These are phyloP conservation scores for Astropecten irregularis DNA, from an alignment of 53 echinoderm and acorn worm genomes.

Conservation along the genomic window DNA sequence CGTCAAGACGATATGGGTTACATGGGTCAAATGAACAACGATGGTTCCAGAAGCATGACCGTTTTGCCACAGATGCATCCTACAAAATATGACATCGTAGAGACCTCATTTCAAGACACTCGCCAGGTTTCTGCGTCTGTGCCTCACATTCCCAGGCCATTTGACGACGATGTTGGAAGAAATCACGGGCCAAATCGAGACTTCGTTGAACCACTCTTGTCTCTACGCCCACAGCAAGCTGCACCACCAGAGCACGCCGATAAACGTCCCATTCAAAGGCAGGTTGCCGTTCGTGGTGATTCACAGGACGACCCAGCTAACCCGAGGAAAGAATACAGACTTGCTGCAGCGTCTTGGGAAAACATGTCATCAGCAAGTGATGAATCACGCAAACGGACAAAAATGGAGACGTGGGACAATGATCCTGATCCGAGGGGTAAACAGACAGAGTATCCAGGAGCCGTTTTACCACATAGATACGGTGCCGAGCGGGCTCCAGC, in stretches of 20 bases:
- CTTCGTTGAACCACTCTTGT: slow-evolving; percentile 11
- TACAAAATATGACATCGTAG: neutral
- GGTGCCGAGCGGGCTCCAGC: slow-evolving; percentile 27
- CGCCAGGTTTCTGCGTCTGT: slow-evolving; percentile 10
- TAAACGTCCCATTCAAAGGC: neutral
- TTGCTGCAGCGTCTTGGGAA: slow-evolving; percentile 38
- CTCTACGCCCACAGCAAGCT: neutral
- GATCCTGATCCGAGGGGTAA: neutral
- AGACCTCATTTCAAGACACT: neutral
- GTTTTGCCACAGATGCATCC: slow-evolving; percentile 6
- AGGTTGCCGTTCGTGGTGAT: neutral
- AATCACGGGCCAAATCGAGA: neutral
- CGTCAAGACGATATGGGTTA: neutral
- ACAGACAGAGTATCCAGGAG: neutral
- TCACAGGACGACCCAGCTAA: neutral
- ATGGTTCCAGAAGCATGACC: slow-evolving; percentile 6
- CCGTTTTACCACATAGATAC: neutral
- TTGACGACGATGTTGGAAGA: neutral
- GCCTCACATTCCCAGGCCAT: neutral
- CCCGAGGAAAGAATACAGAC: slow-evolving; percentile 41
- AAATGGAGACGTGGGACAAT: slow-evolving; percentile 41
- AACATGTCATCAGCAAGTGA: slow-evolving; percentile 24
- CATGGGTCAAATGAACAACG: neutral
- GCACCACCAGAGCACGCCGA: neutral
- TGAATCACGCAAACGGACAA: neutral